Evolutionary conservation across 2,113 vertebrate genomes (phyloP).

Genomic region (Eclectus roratus): DNA sequence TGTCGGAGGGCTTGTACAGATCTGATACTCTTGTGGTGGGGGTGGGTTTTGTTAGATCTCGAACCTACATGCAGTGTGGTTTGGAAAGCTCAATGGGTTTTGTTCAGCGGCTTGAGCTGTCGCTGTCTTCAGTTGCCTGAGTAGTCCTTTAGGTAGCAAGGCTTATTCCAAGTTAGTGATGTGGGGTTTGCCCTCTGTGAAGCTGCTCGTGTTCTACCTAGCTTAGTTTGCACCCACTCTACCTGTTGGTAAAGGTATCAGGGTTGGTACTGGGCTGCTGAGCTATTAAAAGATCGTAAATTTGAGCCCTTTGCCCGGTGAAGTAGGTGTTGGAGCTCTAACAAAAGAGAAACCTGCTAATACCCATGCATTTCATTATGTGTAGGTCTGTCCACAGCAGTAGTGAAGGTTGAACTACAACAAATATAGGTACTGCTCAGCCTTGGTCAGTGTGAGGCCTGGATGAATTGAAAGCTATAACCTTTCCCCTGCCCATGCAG

Average conservation of each 20-base stretch:
- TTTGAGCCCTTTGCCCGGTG: background rate
- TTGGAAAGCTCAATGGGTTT: background rate
- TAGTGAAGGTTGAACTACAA: background rate
- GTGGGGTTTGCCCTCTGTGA: background rate
- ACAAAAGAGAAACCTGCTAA: background rate
- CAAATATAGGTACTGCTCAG: background rate
- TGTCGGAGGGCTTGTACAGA: background rate
- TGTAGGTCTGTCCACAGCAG: background rate
- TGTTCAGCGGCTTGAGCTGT: background rate
- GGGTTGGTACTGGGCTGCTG: background rate
- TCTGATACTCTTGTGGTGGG: background rate
- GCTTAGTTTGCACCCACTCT: background rate
- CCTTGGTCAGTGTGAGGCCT: background rate
- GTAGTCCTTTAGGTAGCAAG: background rate
- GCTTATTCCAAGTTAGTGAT: background rate
- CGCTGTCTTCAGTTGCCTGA: rapidly evolving
- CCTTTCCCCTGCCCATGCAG: too few relatives aligned
- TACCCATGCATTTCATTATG: background rate
- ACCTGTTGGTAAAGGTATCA: rapidly evolving
- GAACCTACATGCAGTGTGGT: rapidly evolving
- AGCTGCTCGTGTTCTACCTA: background rate
- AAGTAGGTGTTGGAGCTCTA: background rate
- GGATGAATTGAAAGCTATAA: background rate
- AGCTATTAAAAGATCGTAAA: background rate
- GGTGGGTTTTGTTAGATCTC: background rate